Evolutionary conservation across 2,797 vertebrate genomes (phyloP).

Genomic region (Karalla daura): DNA sequence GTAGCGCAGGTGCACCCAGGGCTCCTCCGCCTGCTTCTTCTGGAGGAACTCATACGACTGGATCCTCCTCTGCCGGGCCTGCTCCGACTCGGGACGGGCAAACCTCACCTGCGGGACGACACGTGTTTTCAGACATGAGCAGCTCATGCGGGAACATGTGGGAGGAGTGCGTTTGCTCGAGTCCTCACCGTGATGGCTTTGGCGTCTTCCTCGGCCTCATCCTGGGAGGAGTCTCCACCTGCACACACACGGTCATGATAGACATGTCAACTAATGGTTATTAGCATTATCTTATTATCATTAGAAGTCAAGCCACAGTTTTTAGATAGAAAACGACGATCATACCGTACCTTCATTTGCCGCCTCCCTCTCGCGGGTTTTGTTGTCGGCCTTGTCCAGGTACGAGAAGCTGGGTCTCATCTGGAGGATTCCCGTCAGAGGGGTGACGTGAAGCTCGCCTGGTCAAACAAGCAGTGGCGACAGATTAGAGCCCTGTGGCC

Average conservation of each 20-base stretch:
- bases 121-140: not conserved
- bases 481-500: not conserved
- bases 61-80: slow-evolving; percentile 93
- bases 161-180: not conserved
- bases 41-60: slow-evolving; percentile 98
- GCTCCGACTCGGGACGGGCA: slow-evolving; percentile 94
- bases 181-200: slow-evolving; percentile 94
- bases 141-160: not conserved
- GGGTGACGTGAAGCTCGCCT: slow-evolving; percentile 98
- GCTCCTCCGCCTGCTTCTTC: slow-evolving; percentile 97
- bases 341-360: slow-evolving; percentile 90
- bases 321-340: not conserved
- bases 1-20: slow-evolving; percentile 95
- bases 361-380: slow-evolving; percentile 94
- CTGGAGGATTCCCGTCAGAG: slow-evolving; percentile 96
- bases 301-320: too few relatives aligned
- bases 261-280: too few relatives aligned
- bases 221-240: slow-evolving; percentile 99
- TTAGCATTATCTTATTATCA: too few relatives aligned
- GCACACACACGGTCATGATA: too few relatives aligned
- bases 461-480: slow-evolving; percentile 18
- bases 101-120: slow-evolving; percentile 88
- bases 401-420: slow-evolving; percentile 97
- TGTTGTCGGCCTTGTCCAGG: slow-evolving; percentile 95
- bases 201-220: slow-evolving; percentile 95